Evolutionary conservation across 2,888 invertebrate species (phyloP), one percentile per base, ranked within the genome.

Genomic region (Eubasilissa splendida): DNA sequence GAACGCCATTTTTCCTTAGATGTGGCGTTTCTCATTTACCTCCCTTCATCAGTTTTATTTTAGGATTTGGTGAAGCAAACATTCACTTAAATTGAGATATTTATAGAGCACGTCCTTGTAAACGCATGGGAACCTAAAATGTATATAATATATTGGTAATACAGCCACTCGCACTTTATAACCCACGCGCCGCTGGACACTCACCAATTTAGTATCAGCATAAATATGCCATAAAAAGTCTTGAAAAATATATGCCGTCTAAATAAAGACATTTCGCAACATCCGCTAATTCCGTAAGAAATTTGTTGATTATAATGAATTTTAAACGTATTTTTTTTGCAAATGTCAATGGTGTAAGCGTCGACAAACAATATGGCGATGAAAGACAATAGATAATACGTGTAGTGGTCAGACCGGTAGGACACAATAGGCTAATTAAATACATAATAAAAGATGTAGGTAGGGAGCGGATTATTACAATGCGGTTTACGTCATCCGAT

Each of bases 361-460:
- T 71, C 12, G 53, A 11, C 14, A 8, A 54, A 54, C 71, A 12
- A 52, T 33, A 8, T 54, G 53, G 56, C 54, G 54, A 31, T 33
- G 33, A 53, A 33, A 22, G n/a, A 71, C 71, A 71, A 71, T 71
- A 54, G 68, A 52, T 68, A 33, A 33, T 33, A 33, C 42, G 33
- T 31, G 63, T 63, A 63, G 33, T 11, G 71, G 71, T 71, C 71
- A 71, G 71, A 56, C n/a, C 54, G 10, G 53, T 33, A 71, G 10
- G 68, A 50, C 14, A 71, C 71, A 71, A 71, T 71, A 22, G 71
- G 31, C 54, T 71, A 71, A 71, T 71, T 71, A 71, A 71, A 54
- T 22, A 68, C 56, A 54, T 42, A 42, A 42, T 42, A 50, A 54
- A 71, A 54, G 71, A 71, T 71, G 71, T 71, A 71, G 71, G 71